These are phyloP conservation scores for Rhizomys pruinosus DNA, from an alignment of 2,113 vertebrate species.

Conservation along the genomic window DNA sequence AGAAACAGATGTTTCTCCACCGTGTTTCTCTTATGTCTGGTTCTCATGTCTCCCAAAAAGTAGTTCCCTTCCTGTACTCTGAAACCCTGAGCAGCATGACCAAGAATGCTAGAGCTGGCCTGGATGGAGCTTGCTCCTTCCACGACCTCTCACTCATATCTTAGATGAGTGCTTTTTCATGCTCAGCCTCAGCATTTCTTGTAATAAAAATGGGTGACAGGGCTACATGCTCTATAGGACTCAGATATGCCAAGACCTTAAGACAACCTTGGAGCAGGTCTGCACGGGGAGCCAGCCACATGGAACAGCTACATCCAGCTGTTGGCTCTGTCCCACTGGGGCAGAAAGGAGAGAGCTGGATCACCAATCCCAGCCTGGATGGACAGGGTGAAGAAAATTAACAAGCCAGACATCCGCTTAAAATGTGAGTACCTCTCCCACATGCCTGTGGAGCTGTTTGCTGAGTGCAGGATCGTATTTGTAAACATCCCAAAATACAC, in stretches of 20 bases:
- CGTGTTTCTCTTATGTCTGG: neutral
- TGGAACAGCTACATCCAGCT: neutral
- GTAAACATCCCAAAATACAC: constrained; percentile 68
- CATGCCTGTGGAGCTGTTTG: neutral
- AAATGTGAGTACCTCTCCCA: neutral
- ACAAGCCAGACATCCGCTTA: neutral
- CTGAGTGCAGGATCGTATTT: constrained; percentile 50
- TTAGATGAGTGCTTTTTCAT: neutral
- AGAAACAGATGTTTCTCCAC: neutral
- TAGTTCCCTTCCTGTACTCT: neutral
- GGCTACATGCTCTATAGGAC: neutral
- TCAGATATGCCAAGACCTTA: neutral
- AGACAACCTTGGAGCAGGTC: neutral
- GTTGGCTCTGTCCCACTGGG: neutral
- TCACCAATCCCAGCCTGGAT: neutral
- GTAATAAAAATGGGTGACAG: neutral
- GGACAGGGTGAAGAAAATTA: neutral
- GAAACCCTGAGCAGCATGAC: neutral
- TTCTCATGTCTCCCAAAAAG: neutral
- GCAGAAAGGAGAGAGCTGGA: neutral
- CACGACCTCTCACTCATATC: neutral
- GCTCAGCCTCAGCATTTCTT: neutral
- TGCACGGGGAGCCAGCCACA: neutral
- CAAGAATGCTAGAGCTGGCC: neutral
- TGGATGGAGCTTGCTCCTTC: neutral